These are phyloP conservation scores for Diachrysia chrysitis DNA, from an alignment of 2,888 invertebrate species.

Conservation along the genomic window DNA sequence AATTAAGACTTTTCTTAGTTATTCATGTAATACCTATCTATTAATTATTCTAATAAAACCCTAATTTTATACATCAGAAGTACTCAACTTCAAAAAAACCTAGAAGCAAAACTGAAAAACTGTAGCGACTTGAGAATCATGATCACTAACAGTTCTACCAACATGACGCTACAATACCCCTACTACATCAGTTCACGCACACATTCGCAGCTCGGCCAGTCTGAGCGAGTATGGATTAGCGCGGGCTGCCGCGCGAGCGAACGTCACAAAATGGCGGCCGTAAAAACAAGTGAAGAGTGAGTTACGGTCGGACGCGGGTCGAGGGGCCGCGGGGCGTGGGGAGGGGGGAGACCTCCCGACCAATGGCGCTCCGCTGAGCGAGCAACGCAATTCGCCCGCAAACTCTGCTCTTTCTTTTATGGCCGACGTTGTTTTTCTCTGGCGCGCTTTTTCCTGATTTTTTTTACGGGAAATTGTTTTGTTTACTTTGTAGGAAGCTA, in stretches of 20 bases:
- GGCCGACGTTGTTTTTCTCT: slow-evolving; percentile 86
- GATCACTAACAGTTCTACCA: slow-evolving; percentile 42
- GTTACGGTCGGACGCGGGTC: slow-evolving; percentile 81
- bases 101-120: neutral
- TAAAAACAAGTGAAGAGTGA: slow-evolving; percentile 89
- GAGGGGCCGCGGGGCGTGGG: slow-evolving; percentile 62
- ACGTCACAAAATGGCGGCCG: slow-evolving; percentile 89
- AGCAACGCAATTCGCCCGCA: slow-evolving; percentile 83
- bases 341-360: slow-evolving; percentile 63
- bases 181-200: slow-evolving; percentile 75
- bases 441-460: slow-evolving; percentile 86
- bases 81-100: neutral
- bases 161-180: slow-evolving; percentile 43
- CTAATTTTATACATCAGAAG: too few relatives aligned
- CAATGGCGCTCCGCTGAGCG: slow-evolving; percentile 84
- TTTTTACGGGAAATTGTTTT: slow-evolving; percentile 84
- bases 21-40: too few relatives aligned
- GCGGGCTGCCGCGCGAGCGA: slow-evolving; percentile 84
- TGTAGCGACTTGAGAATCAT: slow-evolving; percentile 31
- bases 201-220: slow-evolving; percentile 62
- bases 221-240: slow-evolving; percentile 79
- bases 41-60: too few relatives aligned
- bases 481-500: slow-evolving; percentile 85
- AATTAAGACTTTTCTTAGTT: too few relatives aligned
- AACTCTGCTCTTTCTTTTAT: slow-evolving; percentile 89